Evolutionary conservation across 2,888 invertebrate genomes (phyloP).

Genomic region (Pristionchus maxplancki): DNA sequence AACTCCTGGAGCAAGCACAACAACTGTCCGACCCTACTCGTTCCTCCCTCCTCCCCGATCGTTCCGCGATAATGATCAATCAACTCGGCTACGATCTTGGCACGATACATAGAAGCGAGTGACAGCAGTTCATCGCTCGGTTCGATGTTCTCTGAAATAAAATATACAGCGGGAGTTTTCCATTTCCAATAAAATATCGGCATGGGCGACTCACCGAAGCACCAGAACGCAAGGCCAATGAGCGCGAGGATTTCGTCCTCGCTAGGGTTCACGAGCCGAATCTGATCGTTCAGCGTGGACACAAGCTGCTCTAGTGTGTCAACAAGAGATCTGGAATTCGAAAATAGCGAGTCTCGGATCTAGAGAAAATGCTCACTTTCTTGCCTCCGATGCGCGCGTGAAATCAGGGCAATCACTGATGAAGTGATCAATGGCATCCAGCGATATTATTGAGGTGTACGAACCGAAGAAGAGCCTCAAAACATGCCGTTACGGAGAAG

Average conservation of each 20-base stretch:
- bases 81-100: not conserved
- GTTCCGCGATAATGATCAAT: not conserved
- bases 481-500: too few relatives aligned
- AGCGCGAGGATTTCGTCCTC: not conserved
- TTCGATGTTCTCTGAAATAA: not conserved
- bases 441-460: too few relatives aligned
- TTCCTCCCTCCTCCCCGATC: not conserved
- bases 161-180: not conserved
- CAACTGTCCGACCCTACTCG: not conserved
- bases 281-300: too few relatives aligned
- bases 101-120: not conserved
- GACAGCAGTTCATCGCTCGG: not conserved
- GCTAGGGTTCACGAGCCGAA: not conserved
- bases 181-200: not conserved
- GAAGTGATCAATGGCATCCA: too few relatives aligned
- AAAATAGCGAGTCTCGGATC: too few relatives aligned
- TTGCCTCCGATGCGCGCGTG: too few relatives aligned
- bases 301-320: too few relatives aligned
- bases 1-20: not conserved
- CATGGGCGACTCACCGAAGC: too few relatives aligned
- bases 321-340: too few relatives aligned
- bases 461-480: too few relatives aligned
- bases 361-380: too few relatives aligned
- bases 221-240: not conserved
- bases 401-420: too few relatives aligned